phyloP scores from a whole-genome alignment of 2,888 invertebrate species.

The Euclidia mi region DNA sequence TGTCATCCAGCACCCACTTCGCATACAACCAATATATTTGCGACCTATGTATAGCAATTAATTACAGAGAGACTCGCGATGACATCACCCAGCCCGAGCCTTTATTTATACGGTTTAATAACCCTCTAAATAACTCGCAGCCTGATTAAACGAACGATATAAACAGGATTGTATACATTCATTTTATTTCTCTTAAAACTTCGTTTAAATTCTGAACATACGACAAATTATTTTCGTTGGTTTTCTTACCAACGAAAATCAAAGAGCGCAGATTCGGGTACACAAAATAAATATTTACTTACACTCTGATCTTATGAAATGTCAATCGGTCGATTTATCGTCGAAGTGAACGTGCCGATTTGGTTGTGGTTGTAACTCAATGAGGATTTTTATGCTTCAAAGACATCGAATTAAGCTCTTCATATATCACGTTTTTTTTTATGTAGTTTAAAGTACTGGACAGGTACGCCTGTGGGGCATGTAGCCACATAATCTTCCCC shows the following conservation, averaged over 20 bases:
- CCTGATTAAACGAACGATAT: constrained; percentile 44
- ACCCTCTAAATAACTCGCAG: constrained; percentile 26
- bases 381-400: constrained; percentile 18
- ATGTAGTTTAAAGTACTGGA: too few species aligned
- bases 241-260: too few species aligned
- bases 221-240: constrained; percentile 2
- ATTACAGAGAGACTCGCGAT: constrained; percentile 23
- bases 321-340: constrained; percentile 43
- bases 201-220: constrained; percentile 8
- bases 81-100: constrained; percentile 22
- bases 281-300: constrained; percentile 33
- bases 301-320: constrained; percentile 29
- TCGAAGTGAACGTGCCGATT: constrained; percentile 24
- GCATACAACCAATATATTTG: constrained; percentile 8
- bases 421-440: constrained; percentile 24
- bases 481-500: constrained; percentile 57
- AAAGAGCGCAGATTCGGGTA: background rate
- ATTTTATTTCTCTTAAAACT: constrained; percentile 10
- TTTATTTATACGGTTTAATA: constrained; percentile 37
- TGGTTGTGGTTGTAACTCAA: constrained; percentile 15
- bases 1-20: too few species aligned
- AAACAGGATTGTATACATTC: constrained; percentile 33
- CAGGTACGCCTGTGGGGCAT: constrained; percentile 29
- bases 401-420: constrained; percentile 13
- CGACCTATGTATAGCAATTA: constrained; percentile 11